Evolutionary conservation across 2,113 vertebrate genomes (phyloP).

Genomic region (Microtus richardsoni): DNA sequence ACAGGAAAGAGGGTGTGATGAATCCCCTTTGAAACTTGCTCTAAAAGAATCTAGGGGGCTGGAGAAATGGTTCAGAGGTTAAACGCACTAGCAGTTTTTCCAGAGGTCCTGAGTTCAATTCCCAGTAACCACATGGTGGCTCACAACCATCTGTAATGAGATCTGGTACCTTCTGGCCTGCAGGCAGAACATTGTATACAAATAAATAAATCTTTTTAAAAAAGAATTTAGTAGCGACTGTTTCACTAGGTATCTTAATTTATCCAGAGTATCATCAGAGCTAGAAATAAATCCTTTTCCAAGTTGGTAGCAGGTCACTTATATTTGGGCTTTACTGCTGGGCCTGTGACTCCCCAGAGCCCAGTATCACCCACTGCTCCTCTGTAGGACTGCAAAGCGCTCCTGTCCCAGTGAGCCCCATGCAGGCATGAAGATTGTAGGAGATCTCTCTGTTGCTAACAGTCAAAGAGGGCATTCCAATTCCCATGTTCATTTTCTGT

Average conservation of each 20-base stretch:
- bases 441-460: not conserved
- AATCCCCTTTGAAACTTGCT: not conserved
- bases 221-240: slow-evolving; percentile 22
- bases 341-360: not conserved
- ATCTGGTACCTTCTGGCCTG: too few relatives aligned
- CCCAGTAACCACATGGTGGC: too few relatives aligned
- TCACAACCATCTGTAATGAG: too few relatives aligned
- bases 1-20: not conserved
- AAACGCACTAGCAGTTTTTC: too few relatives aligned
- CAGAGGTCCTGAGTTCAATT: too few relatives aligned
- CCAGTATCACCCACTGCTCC: not conserved
- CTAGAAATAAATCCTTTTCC: not conserved
- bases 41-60: not conserved
- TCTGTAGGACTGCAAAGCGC: not conserved
- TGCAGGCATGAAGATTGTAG: not conserved
- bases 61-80: too few relatives aligned
- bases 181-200: too few relatives aligned
- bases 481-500: not conserved
- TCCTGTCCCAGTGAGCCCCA: not conserved
- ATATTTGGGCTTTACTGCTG: not conserved
- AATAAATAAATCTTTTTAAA: too few relatives aligned
- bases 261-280: not conserved
- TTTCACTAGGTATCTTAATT: not conserved
- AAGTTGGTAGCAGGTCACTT: not conserved
- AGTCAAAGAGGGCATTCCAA: not conserved